These are phyloP conservation scores for Bradypodion pumilum DNA, from an alignment of 2,797 vertebrate species.

Conservation along the genomic window DNA sequence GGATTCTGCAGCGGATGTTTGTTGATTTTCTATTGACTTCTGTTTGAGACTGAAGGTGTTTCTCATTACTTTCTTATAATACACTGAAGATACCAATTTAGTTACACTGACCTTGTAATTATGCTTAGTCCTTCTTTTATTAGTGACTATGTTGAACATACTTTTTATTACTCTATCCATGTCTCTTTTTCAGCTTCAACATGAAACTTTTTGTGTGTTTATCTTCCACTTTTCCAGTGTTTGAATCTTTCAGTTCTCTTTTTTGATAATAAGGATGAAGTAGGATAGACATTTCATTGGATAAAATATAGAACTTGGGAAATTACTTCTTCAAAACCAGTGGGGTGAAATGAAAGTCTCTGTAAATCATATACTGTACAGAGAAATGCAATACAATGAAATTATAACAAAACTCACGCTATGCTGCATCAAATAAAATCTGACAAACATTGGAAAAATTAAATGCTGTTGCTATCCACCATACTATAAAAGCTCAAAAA, in stretches of 20 bases:
- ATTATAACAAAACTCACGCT: background rate
- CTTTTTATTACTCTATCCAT: slow-evolving; percentile 34
- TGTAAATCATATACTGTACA: accelerated
- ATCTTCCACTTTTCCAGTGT: too few relatives aligned
- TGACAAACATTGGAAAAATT: background rate
- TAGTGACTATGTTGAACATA: slow-evolving; percentile 18
- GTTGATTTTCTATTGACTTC: slow-evolving; percentile 56
- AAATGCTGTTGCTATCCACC: background rate
- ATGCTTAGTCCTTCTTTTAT: slow-evolving; percentile 46
- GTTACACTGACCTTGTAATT: slow-evolving; percentile 45
- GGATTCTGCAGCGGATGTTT: background rate
- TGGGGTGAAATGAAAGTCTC: background rate
- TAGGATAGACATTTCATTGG: background rate
- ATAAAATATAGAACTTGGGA: background rate
- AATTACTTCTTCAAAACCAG: background rate
- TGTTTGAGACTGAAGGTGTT: slow-evolving; percentile 55
- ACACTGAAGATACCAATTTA: slow-evolving; percentile 41
- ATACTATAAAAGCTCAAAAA: too few relatives aligned
- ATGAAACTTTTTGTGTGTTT: background rate
- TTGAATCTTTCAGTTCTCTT: background rate
- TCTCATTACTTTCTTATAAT: slow-evolving; percentile 53
- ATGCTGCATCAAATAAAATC: background rate
- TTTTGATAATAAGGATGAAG: background rate
- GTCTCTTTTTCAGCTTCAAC: background rate
- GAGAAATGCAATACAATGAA: accelerated